Conservation (phyloP, 2,797 vertebrate genomes). For the Simalia tracyae region DNA sequence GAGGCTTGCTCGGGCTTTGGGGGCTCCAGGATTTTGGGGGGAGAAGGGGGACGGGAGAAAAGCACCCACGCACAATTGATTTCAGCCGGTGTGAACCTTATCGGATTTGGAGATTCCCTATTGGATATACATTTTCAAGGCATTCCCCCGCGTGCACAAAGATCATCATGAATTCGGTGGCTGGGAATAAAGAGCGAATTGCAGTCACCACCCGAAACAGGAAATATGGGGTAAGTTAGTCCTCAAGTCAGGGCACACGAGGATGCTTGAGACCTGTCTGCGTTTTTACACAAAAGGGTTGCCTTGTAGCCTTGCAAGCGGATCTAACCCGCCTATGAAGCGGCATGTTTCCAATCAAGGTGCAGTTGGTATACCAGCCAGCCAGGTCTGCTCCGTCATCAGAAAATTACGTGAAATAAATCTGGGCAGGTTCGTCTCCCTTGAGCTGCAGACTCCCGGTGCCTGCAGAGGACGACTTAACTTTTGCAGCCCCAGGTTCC, state of each 20-base stretch:
- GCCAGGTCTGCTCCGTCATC: background rate
- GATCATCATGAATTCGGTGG: slow-evolving; percentile 86
- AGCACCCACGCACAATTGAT: slow-evolving; percentile 5
- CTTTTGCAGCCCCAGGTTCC: slow-evolving; percentile 44
- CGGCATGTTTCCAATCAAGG: slow-evolving; percentile 4
- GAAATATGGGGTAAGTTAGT: slow-evolving; percentile 90
- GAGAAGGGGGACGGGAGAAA: slow-evolving; percentile 26
- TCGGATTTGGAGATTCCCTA: slow-evolving; percentile 30
- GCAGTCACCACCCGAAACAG: slow-evolving; percentile 83
- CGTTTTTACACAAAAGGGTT: background rate
- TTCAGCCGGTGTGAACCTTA: slow-evolving; percentile 11
- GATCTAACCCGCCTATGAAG: background rate
- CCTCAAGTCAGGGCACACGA: background rate
- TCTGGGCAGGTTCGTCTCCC: background rate
- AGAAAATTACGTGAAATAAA: background rate
- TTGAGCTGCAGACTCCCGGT: background rate
- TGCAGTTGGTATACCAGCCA: background rate
- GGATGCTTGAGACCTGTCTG: slow-evolving; percentile 4
- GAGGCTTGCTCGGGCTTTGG: slow-evolving; percentile 51
- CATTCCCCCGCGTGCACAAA: slow-evolving; percentile 35
- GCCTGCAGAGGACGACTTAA: slow-evolving; percentile 26
- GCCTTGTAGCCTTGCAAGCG: background rate
- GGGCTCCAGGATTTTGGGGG: slow-evolving; percentile 32
- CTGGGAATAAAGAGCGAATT: slow-evolving; percentile 90
- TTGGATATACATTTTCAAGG: slow-evolving; percentile 66